These are phyloP conservation scores for Drosophila kepulauana DNA, from an alignment of 1,140 invertebrate genomes.

Conservation along the genomic window DNA sequence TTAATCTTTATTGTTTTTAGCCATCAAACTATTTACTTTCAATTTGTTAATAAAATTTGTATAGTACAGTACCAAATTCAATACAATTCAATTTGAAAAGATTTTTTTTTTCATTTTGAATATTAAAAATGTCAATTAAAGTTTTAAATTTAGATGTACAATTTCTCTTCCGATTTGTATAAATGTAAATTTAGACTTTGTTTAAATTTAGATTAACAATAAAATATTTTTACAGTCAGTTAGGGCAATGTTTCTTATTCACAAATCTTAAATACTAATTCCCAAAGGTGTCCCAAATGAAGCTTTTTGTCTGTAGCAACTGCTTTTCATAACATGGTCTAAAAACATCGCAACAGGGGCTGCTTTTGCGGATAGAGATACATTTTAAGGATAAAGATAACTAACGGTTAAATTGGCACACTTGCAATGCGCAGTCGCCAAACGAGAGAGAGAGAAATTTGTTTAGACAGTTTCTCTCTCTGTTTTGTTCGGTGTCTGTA, in stretches of 20 bases:
- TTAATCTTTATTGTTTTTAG: no score
- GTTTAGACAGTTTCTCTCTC: neutral
- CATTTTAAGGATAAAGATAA: conserved; percentile 31
- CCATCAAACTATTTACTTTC: no score
- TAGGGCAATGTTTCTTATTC: neutral
- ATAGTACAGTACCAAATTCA: no score
- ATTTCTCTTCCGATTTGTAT: no score
- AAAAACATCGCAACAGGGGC: conserved; percentile 47
- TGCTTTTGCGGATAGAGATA: neutral
- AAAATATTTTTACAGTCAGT: no score
- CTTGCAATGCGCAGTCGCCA: conserved; percentile 41
- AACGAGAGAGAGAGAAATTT: conserved; percentile 2
- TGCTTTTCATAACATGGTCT: neutral
- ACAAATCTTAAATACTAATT: neutral
- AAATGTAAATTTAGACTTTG: no score
- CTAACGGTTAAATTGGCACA: conserved; percentile 65
- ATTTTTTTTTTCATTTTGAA: no score
- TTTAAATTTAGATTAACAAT: no score
- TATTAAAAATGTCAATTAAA: no score
- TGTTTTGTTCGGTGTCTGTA: neutral
- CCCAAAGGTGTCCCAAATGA: neutral
- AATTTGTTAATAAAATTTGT: no score
- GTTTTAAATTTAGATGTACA: no score
- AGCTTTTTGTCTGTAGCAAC: neutral
- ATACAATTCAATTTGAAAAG: no score